Evolutionary conservation across 2,888 invertebrate species (phyloP).

Genomic region (Nemurella pictetii): DNA sequence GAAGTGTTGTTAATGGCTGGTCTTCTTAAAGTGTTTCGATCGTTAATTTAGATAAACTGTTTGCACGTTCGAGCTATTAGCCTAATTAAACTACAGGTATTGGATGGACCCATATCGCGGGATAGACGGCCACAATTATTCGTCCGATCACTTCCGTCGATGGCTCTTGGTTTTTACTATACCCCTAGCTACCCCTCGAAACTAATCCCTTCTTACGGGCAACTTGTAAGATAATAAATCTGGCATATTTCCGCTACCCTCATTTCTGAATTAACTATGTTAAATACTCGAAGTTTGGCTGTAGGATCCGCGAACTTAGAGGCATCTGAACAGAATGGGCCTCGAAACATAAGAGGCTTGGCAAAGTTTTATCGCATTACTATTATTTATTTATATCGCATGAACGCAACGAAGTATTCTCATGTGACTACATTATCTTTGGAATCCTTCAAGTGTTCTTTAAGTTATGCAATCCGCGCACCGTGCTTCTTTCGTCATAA

Average conservation of each 20-base stretch:
- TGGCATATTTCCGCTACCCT: neutral
- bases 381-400: slow-evolving; percentile 29
- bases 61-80: neutral
- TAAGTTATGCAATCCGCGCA: slow-evolving; percentile 23
- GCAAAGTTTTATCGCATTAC: slow-evolving; percentile 28
- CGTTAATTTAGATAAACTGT: neutral
- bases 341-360: neutral
- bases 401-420: neutral
- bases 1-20: neutral
- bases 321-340: neutral
- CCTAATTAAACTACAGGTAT: neutral
- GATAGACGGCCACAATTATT: neutral
- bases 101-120: neutral
- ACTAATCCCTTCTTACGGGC: neutral
- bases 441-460: slow-evolving; percentile 3
- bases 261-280: neutral
- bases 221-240: neutral
- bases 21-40: neutral
- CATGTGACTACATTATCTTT: neutral
- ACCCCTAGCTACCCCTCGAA: no score
- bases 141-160: neutral
- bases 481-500: neutral
- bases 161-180: neutral
- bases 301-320: neutral
- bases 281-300: neutral